Evolutionary conservation across 2,113 vertebrate genomes (phyloP), one percentile per base, ranked within the genome.

Genomic region (Calidris pygmaea): DNA sequence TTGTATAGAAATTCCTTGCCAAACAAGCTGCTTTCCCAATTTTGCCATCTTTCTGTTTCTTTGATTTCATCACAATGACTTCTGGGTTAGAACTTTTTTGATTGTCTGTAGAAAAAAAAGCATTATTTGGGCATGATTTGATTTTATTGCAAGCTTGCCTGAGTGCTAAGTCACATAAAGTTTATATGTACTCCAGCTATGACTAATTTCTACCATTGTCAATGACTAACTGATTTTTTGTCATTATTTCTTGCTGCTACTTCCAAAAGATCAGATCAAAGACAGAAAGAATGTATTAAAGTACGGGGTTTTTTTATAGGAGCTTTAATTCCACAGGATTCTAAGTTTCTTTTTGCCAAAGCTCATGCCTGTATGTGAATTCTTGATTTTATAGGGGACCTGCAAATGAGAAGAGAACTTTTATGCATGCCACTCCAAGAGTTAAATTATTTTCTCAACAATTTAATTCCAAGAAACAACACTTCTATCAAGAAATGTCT

Each of bases 1-100:
- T 97, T 30, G 97, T 95, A 27, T 85, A 65, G 88, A 95, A 96
- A 60, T 93, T 94, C 34, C 85, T 98, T 71, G 96, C 96, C 81
- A 98, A 85, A 85, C 97, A 97, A 59, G 97, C 96, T 22, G 94
- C 90, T 10, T 89, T 95, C 26, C 39, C 91, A 74, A 27, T 81
- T 12, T 1, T 63, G 21, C 11, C 18, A 19, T 3, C 24, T 37
- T 71, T 11, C 19, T 15, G 4, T 22, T 76, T 32, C 37, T 45
- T 52, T 60, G 97, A 48, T 95, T 73, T 97, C 93, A 98, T 95
- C 66, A 97, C 22, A 45, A 98, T 93, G 63, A 98, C 90, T 6
- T 96, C 92, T 67, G 97, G 96, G 20, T 4, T 7, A 82, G 85
- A 81, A 76, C 2, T 3, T 7, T 37, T 7, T 73, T 77, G 76